Percentiles rank a stretch among this genome's conserved stretches.
Conservation (phyloP, 2,888 invertebrate species). For the Aspidiotus rigidus region DNA sequence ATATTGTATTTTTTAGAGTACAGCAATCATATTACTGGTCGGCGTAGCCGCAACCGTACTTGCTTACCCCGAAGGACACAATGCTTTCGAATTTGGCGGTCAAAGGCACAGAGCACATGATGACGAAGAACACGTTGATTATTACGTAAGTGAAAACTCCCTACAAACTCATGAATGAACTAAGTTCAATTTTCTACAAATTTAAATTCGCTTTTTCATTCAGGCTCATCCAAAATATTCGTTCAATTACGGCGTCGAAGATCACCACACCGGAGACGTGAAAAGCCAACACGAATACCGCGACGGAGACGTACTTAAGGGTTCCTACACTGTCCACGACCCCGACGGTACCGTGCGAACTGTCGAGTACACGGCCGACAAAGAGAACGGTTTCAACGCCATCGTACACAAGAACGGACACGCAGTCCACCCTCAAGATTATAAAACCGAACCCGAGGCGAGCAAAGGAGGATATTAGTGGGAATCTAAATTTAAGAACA, state of each 20-base stretch:
- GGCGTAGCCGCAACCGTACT: slow-evolving; percentile 9
- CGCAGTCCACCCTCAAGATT: slow-evolving; percentile 37
- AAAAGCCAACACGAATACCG: slow-evolving; percentile 39
- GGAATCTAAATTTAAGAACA: too few species aligned
- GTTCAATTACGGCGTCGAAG: slow-evolving; percentile 39
- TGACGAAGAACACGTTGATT: slow-evolving; percentile 37
- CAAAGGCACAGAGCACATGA: slow-evolving; percentile 23
- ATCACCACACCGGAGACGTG: slow-evolving; percentile 39
- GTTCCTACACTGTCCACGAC: slow-evolving; percentile 39
- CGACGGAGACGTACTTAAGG: slow-evolving; percentile 39
- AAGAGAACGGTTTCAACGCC: slow-evolving; percentile 40
- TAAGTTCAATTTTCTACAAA: background rate
- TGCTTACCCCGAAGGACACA: slow-evolving; percentile 33
- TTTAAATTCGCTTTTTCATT: background rate
- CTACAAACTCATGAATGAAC: too few species aligned
- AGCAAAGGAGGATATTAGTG: background rate
- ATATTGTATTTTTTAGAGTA: background rate
- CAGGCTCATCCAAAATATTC: slow-evolving; percentile 40
- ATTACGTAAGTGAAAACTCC: slow-evolving; percentile 36
- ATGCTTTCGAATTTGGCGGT: slow-evolving; percentile 18
- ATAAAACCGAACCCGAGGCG: slow-evolving; percentile 18
- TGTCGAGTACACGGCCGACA: slow-evolving; percentile 40
- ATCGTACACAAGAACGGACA: slow-evolving; percentile 39
- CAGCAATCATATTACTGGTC: background rate
- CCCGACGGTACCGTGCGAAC: slow-evolving; percentile 39